A percentile compares a stretch with the other conserved stretches of the same genome.
Evolutionary conservation across 2,888 invertebrate species (phyloP).

Genomic region (Nebria brevicollis): DNA sequence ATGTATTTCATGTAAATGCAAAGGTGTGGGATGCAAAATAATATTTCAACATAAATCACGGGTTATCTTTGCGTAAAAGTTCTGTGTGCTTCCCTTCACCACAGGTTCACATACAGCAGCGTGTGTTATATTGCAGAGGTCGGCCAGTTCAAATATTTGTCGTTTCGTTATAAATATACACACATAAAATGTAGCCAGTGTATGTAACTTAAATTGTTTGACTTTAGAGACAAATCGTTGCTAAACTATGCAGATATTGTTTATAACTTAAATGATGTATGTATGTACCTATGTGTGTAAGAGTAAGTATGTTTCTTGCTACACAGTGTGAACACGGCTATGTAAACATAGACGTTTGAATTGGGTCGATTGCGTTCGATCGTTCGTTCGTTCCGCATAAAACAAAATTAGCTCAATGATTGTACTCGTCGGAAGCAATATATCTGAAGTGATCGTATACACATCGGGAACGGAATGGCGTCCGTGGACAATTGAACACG

Average conservation of each 20-base stretch:
- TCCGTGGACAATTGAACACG: slow-evolving; percentile 28
- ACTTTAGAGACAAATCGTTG: not conserved
- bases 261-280: too few species aligned
- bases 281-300: too few species aligned
- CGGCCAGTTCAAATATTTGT: slow-evolving; percentile 39
- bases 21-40: slow-evolving; percentile 29
- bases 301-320: too few species aligned
- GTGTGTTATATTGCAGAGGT: slow-evolving; percentile 22
- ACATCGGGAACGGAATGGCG: not conserved
- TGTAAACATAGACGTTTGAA: too few species aligned
- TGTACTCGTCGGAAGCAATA: not conserved
- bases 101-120: not conserved
- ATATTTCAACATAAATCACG: slow-evolving; percentile 40
- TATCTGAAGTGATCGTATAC: slow-evolving; percentile 7
- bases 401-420: not conserved
- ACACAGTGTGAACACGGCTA: too few species aligned
- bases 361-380: too few species aligned
- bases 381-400: not conserved
- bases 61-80: slow-evolving; percentile 40
- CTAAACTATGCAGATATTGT: not conserved
- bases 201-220: slow-evolving; percentile 19
- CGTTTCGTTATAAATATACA: slow-evolving; percentile 25
- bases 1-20: slow-evolving; percentile 5
- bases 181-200: slow-evolving; percentile 10
- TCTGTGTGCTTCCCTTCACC: not conserved